Evolutionary conservation across 1,140 invertebrate genomes (phyloP), one percentile per base, ranked within the genome.

Genomic region (Lepidurus apus): DNA sequence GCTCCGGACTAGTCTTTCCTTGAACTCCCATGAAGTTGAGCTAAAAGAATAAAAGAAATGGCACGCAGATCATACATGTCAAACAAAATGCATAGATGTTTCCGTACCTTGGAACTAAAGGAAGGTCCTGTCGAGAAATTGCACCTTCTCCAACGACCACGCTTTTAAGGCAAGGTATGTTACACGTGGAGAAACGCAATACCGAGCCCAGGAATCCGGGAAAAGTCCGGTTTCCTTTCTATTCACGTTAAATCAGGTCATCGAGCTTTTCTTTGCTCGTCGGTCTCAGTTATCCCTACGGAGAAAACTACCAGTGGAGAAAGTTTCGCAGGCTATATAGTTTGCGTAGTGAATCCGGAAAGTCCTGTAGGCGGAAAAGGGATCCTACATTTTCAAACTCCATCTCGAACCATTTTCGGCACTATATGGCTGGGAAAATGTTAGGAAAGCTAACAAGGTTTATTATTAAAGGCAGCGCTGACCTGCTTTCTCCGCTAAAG

Each of bases 171-270:
- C 53, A 65, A 7, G 53, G 21, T 9, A 34, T 34, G 34, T 34
- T 34, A 3, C 53, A n/a, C 53, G 53, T n/a, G 53, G 17, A 7
- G 53, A 65, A 65, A 65, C 4, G 53, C 21, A 65, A 65, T 65
- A 65, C 53, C 53, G 53, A 21, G 17, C 53, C 53, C 7, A 65
- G 7, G 21, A n/a, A 65, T 65, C 53, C 53, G 21, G 53, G 53
- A 65, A 65, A 65, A 65, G 53, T 65, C 53, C 53, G 53, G 53
- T 65, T 65, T 65, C 53, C 53, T 65, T 65, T 65, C 53, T 65
- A 13, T 21, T 7, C 53, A 65, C 53, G 53, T 21, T 65, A 65
- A 65, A 65, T 65, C 53, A 21, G 53, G 53, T 65, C 53, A 65
- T 65, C 53, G 21, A 21, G 53, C 53, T 65, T n/a, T 65, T 65